Percentiles rank a stretch among this genome's conserved stretches.
phyloP scores from a whole-genome alignment of 1,140 invertebrate genomes.

The Ceratina australensis region DNA sequence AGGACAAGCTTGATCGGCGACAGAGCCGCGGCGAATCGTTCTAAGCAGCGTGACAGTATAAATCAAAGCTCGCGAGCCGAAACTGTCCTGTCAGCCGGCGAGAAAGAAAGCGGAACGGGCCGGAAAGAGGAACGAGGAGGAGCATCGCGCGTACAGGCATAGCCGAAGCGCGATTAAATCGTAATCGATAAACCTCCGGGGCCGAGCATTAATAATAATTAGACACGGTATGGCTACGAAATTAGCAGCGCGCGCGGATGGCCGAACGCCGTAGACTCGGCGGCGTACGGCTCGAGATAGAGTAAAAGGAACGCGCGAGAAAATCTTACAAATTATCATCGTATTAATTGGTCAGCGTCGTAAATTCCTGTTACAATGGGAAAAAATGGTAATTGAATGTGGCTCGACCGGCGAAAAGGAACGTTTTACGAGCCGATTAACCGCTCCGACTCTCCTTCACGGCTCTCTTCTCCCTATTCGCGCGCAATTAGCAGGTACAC shows the following conservation, averaged over 20 bases:
- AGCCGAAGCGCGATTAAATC: conserved; percentile 32
- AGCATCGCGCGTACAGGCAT: not conserved
- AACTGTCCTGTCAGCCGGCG: not conserved
- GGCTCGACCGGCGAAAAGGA: conserved; percentile 2
- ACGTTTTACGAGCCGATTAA: conserved; percentile 39
- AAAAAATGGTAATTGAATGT: conserved; percentile 22
- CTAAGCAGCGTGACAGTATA: conserved; percentile 43
- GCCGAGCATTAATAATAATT: conserved; percentile 45
- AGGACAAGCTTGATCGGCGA: conserved; percentile 24
- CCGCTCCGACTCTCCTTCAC: not conserved
- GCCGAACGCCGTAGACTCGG: not conserved
- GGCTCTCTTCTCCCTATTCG: not conserved
- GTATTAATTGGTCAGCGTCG: conserved; percentile 30
- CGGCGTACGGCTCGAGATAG: not conserved
- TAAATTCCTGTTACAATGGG: conserved; percentile 9
- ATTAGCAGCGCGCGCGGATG: conserved; percentile 10
- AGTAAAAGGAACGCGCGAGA: conserved; percentile 8
- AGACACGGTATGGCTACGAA: conserved; percentile 24
- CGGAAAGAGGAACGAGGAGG: not conserved
- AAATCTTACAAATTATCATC: conserved; percentile 6
- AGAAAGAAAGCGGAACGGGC: conserved; percentile 1
- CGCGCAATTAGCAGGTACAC: conserved; percentile 10
- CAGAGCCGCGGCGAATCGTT: conserved; percentile 39
- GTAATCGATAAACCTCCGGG: conserved; percentile 30
- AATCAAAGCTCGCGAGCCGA: conserved; percentile 38